Base-by-base conservation (phyloP, 2,888 invertebrate genomes). In the Cryptus armator region DNA sequence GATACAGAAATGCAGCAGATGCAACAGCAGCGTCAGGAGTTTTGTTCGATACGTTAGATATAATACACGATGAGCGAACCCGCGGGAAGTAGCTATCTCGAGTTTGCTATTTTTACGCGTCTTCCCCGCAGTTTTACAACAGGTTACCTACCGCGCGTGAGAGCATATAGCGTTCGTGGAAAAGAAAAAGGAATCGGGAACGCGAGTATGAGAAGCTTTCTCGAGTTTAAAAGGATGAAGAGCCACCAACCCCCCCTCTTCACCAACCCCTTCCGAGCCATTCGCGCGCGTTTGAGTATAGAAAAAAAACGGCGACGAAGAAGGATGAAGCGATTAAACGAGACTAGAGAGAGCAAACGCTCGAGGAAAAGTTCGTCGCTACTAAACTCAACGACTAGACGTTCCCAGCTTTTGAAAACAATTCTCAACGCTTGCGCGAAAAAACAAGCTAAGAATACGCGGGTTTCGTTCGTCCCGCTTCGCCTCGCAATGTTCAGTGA, bases 101-200 rank as follows among this genome's bases (percentile, higher is more conserved):
- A 70, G 81, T 87, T 86, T 89, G 90, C 91, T 93, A 93, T 93
- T 93, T 93, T 93, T 91, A 91, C 89, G 90, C 91, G 86, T 87
- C 85, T 81, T 81, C 68, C 75, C 87, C 86, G 29, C 88, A 87
- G 86, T 89, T 91, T 90, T 89, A 91, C 92, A 91, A 90, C 92
- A 91, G 90, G 91, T 92, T 91, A 91, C 87, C 87, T 88, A 88
- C 88, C 83, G 59, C 76, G 56, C 43, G 80, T 14, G 19, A 59
- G 81, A 78, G 81, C 83, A 81, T 68, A 82, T 83, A 67, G 87
- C 86, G 81, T 88, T 90, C 89, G 88, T 68, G 88, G 87, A 88
- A 90, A 79, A 87, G 84, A 87, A 87, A 83, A 80, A 85, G 81
- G 37, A 70, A 62, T 56, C 64, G 67, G 19, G 37, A 37, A 29